phyloP scores from a whole-genome alignment of 2,113 vertebrate species.

The Festucalex cinctus region DNA sequence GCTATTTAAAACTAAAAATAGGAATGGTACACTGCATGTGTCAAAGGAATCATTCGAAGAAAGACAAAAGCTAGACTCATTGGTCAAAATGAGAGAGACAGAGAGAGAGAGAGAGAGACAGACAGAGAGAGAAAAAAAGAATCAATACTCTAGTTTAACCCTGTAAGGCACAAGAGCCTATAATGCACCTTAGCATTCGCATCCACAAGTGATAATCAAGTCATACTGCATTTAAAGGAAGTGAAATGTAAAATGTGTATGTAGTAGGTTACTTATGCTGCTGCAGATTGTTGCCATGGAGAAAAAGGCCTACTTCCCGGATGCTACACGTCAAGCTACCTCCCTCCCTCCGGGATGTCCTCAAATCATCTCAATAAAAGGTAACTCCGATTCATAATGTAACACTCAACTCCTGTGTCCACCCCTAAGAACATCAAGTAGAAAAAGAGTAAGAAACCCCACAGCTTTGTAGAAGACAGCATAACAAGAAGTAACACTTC shows the following conservation, averaged over 20 bases:
- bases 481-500: constrained; percentile 31
- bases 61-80: constrained; percentile 18
- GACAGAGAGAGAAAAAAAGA: constrained; percentile 5
- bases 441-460: constrained; percentile 65
- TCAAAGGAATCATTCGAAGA: constrained; percentile 18
- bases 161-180: constrained; percentile 50
- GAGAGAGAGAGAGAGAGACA: too few species aligned
- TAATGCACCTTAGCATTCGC: constrained; percentile 23
- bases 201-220: constrained; percentile 6
- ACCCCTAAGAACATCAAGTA: constrained; percentile 45
- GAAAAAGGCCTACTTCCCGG: constrained; percentile 25
- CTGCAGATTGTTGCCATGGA: constrained; percentile 28
- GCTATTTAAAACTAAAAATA: constrained; percentile 38
- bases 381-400: constrained; percentile 20
- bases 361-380: constrained; percentile 16
- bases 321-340: constrained; percentile 27
- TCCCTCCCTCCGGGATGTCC: constrained; percentile 15
- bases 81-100: constrained; percentile 37
- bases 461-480: constrained; percentile 47
- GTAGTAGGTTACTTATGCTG: constrained; percentile 2
- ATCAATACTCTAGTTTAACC: constrained; percentile 27
- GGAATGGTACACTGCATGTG: constrained; percentile 13
- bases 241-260: constrained; percentile 7
- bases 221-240: constrained; percentile 26
- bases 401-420: not conserved